Evolutionary conservation across 2,888 invertebrate species (phyloP), one percentile per base, ranked within the genome.

Genomic region (Heliconius cydno): DNA sequence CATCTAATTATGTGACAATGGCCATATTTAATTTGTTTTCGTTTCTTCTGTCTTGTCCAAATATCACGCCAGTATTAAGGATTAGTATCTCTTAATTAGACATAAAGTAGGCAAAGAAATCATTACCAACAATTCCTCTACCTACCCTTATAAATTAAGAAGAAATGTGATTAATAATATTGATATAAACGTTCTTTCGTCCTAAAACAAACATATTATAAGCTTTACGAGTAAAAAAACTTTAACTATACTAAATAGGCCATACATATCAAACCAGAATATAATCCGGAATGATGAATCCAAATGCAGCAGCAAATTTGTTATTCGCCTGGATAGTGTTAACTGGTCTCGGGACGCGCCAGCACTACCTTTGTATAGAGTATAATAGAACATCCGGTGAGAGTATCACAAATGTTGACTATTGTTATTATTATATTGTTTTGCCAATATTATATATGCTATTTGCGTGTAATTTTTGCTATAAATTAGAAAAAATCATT

Each of bases 331-430:
- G 52, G 34, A 57, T 57, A 30, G 52, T 30, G 65, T 72, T 63
- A 71, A 77, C 46, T 71, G 19, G 71, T 77, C 52, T 73, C 66
- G 52, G 72, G 78, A 65, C 65, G 46, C 52, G n/a, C 52, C 9
- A 57, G 66, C 22, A 73, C 57, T 73, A 52, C 66, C 66, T 73
- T 73, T 57, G 52, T 72, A 34, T 2, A 65, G 25, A 38, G 7
- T 63, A 34, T 22, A 34, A 65, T 73, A 63, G 72, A 78, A 66
- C 12, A 72, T 38, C 52, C 52, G 52, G n/a, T 13, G 3, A 41
- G 19, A 9, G 38, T 28, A 41, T 34, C 41, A 65, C 38, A 25
- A 28, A 65, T 75, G 25, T 75, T 19, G 41, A 65, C 70, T 41
- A 41, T 25, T 70, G 25, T 28, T 46, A 41, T 25, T 70, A 3